Conservation (phyloP, 2,888 invertebrate species). For the Flexamia atlantica region DNA sequence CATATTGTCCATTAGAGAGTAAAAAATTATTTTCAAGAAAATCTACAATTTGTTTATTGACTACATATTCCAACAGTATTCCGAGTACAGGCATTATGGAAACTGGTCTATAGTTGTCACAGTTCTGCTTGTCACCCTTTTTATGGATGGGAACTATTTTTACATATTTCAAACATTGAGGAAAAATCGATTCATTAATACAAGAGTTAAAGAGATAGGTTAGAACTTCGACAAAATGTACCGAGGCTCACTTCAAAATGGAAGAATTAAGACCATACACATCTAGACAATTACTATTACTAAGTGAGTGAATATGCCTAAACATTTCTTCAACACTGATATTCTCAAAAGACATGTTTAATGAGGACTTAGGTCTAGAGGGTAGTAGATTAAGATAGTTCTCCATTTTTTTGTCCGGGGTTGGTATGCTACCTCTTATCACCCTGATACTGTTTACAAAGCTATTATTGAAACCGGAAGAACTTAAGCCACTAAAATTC, state of each 20-base stretch:
- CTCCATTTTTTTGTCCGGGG: no score
- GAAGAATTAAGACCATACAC: neutral
- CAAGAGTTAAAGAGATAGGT: neutral
- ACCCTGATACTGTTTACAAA: no score
- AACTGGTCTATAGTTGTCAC: constrained; percentile 31
- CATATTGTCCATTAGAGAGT: constrained; percentile 16
- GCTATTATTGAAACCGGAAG: no score
- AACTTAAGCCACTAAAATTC: no score
- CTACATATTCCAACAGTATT: neutral
- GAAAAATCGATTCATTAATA: neutral
- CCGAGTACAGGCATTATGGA: constrained; percentile 17
- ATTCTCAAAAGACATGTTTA: neutral
- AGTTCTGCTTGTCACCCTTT: neutral
- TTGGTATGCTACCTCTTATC: no score
- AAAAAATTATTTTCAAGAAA: constrained; percentile 24
- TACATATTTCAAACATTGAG: constrained; percentile 5
- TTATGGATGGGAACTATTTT: constrained; percentile 24
- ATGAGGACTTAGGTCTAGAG: no score
- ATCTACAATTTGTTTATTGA: constrained; percentile 26
- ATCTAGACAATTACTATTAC: neutral
- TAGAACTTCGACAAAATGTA: neutral
- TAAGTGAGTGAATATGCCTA: neutral
- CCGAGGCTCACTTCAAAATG: neutral
- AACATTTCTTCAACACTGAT: neutral
- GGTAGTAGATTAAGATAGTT: no score